Evolutionary conservation across 2,888 invertebrate genomes (phyloP).

Genomic region (Oeneis ivallda): DNA sequence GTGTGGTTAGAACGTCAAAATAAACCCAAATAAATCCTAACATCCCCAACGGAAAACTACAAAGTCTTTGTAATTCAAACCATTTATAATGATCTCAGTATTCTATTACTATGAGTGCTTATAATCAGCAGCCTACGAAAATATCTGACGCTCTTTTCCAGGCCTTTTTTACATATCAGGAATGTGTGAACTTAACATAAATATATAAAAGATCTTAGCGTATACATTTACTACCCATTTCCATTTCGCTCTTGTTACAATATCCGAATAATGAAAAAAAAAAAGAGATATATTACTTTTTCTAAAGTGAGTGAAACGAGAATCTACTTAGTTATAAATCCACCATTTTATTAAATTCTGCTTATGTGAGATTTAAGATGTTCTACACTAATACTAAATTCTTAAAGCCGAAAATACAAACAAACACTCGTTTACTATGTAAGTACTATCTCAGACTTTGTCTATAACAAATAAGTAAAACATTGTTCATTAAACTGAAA

Average conservation of each 20-base stretch:
- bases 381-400: constrained; percentile 22
- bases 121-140: background rate
- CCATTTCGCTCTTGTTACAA: background rate
- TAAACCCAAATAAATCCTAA: too few species aligned
- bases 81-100: background rate
- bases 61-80: background rate
- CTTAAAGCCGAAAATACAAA: constrained; percentile 30
- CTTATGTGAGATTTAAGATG: constrained; percentile 13
- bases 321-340: constrained; percentile 15
- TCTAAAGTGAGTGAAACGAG: constrained; percentile 22
- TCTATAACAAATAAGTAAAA: constrained; percentile 36
- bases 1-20: too few species aligned
- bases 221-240: constrained; percentile 9
- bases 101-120: background rate
- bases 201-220: background rate
- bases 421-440: constrained; percentile 20
- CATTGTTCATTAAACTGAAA: constrained; percentile 17
- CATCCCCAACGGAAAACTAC: too few species aligned
- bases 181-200: constrained; percentile 69
- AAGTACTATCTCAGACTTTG: constrained; percentile 42
- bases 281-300: background rate
- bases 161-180: constrained; percentile 44
- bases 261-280: background rate
- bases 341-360: constrained; percentile 15
- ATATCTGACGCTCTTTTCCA: background rate